Base-by-base conservation (phyloP, 2,113 vertebrate genomes). In the Desmodus rotundus region DNA sequence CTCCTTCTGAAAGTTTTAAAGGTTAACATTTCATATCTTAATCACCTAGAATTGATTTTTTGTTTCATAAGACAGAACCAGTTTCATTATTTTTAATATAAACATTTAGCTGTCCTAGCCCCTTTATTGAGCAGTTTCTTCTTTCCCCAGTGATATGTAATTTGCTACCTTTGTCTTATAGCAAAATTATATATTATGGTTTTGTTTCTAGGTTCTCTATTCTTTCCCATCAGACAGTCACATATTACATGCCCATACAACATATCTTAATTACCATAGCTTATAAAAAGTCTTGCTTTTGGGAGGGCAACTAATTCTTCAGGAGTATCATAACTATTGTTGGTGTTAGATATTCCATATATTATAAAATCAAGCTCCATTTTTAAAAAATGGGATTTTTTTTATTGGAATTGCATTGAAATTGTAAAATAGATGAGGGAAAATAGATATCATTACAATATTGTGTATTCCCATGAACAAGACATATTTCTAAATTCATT, bases 321-420 rank as follows among this genome's bases (percentile, higher is more conserved):
- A 83, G 43, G 36, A 96, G 20, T 77, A 9, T 45, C 41, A 63
- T 82, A 45, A 78, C 43, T 93, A 11, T 52, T 36, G 5, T 70
- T 86, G 54, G 58, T 65, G 73, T 94, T 77, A 72, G 52, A 24
- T 78, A 6, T 80, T 85, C 52, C 20, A 20, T 52, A 17, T 58
- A 36, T 89, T 91, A 87, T 67, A 86, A 96, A 90, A 81, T 76
- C 67, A 96, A 84, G 38, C 77, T 78, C 33, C 85, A 65, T 65
- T 50, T 20, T 22, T 2, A 19, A 74, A 52, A 77, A 5, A 15
- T 83, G 33, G 78, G 36, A 36, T 86, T 94, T 82, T 70, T 70
- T 83, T 31, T 11, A 70, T 73, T 90, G 38, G 33, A 54, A 56
- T 92, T 91, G 33, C 38, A 22, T 68, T 70, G 43, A 65, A 87